Conservation (phyloP, 2,888 invertebrate genomes). For the Folsomia candida region DNA sequence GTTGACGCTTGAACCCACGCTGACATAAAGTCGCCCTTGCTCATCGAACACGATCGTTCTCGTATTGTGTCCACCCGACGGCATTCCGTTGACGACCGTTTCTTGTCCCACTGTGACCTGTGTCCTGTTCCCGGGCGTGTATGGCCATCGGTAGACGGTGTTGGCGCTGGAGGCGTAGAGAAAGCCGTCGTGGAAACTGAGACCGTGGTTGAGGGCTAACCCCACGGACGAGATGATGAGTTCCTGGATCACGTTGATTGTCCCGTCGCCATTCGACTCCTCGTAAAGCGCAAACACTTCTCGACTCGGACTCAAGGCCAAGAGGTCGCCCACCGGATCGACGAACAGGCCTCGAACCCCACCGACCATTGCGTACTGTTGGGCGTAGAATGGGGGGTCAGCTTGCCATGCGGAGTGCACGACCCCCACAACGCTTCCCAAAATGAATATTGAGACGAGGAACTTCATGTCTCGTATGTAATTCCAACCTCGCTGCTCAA, state of each 20-base stretch:
- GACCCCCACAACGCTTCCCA: background rate
- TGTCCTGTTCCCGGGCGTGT: conserved; percentile 35
- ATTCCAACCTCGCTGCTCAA: too few relatives aligned
- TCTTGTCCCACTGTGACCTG: conserved; percentile 16
- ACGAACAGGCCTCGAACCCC: conserved; percentile 26
- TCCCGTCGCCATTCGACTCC: background rate
- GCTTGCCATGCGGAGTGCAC: conserved; percentile 13
- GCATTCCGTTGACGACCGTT: conserved; percentile 32
- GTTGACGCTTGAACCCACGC: conserved; percentile 33
- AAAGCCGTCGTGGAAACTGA: conserved; percentile 28
- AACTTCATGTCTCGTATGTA: background rate
- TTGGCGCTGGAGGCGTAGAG: conserved; percentile 39
- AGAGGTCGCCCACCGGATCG: conserved; percentile 39
- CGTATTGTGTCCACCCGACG: conserved; percentile 27
- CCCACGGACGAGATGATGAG: conserved; percentile 14
- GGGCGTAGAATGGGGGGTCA: conserved; percentile 19
- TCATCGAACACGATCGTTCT: conserved; percentile 38
- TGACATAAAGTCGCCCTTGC: conserved; percentile 33
- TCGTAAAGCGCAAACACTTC: conserved; percentile 12
- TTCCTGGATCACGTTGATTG: conserved; percentile 8
- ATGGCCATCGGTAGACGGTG: conserved; percentile 41
- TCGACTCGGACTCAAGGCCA: conserved; percentile 14
- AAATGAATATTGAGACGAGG: background rate
- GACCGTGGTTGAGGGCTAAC: conserved; percentile 41
- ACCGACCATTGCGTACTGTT: conserved; percentile 18